Percentiles rank a stretch among this genome's conserved stretches.
These are phyloP conservation scores for Trissolcus basalis DNA, from an alignment of 1,140 invertebrate species.

Conservation along the genomic window DNA sequence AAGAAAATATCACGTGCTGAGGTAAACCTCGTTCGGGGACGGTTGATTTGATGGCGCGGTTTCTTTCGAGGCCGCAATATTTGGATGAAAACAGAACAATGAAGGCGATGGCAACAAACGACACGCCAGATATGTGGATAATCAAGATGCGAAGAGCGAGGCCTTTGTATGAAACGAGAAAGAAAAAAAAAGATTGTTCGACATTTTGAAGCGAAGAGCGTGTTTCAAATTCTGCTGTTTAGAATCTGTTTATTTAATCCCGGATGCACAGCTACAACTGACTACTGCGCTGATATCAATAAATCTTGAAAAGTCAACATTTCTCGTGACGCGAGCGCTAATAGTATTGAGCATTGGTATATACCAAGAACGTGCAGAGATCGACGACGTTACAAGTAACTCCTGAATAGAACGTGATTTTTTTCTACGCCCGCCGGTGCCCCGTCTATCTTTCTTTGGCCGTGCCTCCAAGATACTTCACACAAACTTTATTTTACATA, in stretches of 20 bases:
- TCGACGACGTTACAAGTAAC: slow-evolving; percentile 45
- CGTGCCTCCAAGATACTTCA: slow-evolving; percentile 25
- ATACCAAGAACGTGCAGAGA: slow-evolving; percentile 54
- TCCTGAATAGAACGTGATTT: slow-evolving; percentile 42
- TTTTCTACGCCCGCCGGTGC: slow-evolving; percentile 18
- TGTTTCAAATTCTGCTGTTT: slow-evolving; percentile 42
- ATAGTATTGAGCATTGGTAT: slow-evolving; percentile 53
- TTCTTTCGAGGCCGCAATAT: too few species aligned
- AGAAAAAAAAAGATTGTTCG: slow-evolving; percentile 41
- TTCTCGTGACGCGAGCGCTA: slow-evolving; percentile 51
- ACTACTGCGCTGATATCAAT: slow-evolving; percentile 55
- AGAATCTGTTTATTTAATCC: slow-evolving; percentile 55
- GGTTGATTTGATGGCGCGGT: too few species aligned
- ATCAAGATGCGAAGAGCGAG: too few species aligned
- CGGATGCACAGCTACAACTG: slow-evolving; percentile 54
- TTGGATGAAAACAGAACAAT: background rate
- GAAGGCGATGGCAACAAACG: background rate
- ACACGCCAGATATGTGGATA: too few species aligned
- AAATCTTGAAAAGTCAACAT: slow-evolving; percentile 57
- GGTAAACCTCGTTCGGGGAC: too few species aligned
- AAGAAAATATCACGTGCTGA: too few species aligned
- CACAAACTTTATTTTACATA: slow-evolving; percentile 44
- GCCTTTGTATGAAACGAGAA: background rate
- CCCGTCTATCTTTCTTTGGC: slow-evolving; percentile 31
- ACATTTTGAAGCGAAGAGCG: slow-evolving; percentile 34